Evolutionary conservation across 2,797 vertebrate species (phyloP).

Genomic region (Ciconia nigra): DNA sequence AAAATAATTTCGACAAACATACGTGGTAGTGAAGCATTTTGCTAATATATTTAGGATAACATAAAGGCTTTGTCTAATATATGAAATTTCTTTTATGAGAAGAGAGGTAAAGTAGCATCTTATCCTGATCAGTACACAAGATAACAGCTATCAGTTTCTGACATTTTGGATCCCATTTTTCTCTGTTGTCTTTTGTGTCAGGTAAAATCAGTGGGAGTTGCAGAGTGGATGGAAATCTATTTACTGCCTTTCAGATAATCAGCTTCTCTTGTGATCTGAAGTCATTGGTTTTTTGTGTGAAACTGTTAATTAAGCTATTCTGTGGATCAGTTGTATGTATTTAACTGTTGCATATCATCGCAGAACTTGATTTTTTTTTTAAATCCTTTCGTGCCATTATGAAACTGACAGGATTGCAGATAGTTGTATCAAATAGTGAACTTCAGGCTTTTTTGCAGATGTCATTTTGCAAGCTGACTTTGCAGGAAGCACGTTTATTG

Average conservation of each 20-base stretch:
- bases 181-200: not conserved
- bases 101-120: not conserved
- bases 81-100: not conserved
- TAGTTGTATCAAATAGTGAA: not conserved
- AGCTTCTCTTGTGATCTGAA: not conserved
- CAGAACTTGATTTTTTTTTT: not conserved
- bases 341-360: not conserved
- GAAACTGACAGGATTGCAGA: not conserved
- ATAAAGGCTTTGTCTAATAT: not conserved
- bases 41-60: not conserved
- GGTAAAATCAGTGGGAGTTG: not conserved
- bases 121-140: not conserved
- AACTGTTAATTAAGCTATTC: not conserved
- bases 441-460: not conserved
- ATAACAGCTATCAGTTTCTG: not conserved
- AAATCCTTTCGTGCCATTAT: not conserved
- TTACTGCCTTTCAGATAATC: not conserved
- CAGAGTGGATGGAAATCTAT: not conserved
- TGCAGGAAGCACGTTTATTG: not conserved
- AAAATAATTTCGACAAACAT: not conserved
- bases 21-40: not conserved
- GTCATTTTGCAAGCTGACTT: not conserved
- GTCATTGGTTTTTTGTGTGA: not conserved
- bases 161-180: not conserved
- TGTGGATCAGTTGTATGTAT: not conserved